Percentiles rank a stretch among this genome's conserved stretches.
phyloP scores from a whole-genome alignment of 2,113 vertebrate genomes.

The Anser brachyrhynchus region DNA sequence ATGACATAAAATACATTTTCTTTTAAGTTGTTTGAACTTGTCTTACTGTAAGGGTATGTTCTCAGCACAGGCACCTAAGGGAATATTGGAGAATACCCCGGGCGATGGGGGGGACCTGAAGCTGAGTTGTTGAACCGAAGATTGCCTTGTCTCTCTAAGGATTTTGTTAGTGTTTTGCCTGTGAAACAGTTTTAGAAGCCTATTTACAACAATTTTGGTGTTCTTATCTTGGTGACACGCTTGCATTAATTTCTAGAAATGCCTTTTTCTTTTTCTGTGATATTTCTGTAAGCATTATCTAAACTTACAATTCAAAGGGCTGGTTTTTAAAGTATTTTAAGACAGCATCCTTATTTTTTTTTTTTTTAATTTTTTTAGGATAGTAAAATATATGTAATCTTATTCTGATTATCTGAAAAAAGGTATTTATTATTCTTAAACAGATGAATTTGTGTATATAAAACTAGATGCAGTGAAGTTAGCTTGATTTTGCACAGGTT shows the following conservation, averaged over 20 bases:
- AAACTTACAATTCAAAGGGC: neutral
- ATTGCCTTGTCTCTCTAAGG: slow-evolving; percentile 45
- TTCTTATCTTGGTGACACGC: neutral
- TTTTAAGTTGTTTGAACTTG: slow-evolving; percentile 56
- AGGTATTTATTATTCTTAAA: slow-evolving; percentile 35
- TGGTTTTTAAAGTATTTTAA: slow-evolving; percentile 7
- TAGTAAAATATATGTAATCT: neutral
- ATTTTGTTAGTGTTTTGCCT: slow-evolving; percentile 53
- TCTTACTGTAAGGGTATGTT: slow-evolving; percentile 35
- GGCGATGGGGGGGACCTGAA: neutral
- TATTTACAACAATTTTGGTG: slow-evolving; percentile 21
- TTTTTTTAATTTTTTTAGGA: neutral
- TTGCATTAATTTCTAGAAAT: slow-evolving; percentile 35
- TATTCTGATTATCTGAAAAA: neutral
- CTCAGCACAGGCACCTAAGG: slow-evolving; percentile 22
- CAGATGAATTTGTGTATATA: neutral
- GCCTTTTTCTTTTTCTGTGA: neutral
- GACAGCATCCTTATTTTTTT: neutral
- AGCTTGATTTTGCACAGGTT: neutral
- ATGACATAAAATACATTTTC: slow-evolving; percentile 51
- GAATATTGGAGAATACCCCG: slow-evolving; percentile 19
- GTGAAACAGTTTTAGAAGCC: neutral
- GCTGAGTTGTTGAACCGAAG: slow-evolving; percentile 45
- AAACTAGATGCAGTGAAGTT: neutral
- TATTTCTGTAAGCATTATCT: slow-evolving; percentile 8